phyloP scores from a whole-genome alignment of 2,113 vertebrate genomes.

The Mystacornis crossleyi region DNA sequence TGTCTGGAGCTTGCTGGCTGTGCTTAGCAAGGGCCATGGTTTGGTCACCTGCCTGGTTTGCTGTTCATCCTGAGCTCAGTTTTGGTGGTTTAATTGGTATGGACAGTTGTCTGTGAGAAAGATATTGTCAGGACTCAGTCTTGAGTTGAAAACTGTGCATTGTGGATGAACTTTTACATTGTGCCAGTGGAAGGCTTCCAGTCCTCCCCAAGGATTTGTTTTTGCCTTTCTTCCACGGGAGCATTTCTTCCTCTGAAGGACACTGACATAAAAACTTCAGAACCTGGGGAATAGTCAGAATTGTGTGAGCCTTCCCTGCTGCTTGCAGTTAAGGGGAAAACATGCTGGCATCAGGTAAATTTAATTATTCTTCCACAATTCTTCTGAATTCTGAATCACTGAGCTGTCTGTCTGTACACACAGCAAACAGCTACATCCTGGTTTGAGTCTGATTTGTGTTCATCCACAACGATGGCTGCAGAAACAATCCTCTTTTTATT shows the following conservation, averaged over 20 bases:
- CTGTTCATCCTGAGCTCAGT: neutral
- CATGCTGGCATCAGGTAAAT: neutral
- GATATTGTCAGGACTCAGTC: neutral
- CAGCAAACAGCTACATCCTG: neutral
- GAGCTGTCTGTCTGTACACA: neutral
- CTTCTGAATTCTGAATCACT: neutral
- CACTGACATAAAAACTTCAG: neutral
- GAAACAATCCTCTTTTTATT: neutral
- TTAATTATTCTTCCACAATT: neutral
- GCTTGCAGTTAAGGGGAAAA: neutral
- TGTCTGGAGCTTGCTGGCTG: neutral
- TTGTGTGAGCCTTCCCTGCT: neutral
- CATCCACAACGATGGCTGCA: neutral
- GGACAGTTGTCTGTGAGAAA: neutral
- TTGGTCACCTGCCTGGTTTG: neutral
- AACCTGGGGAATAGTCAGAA: neutral
- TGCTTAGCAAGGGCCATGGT: neutral
- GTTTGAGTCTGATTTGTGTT: neutral
- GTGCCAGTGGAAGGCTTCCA: neutral
- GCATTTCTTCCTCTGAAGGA: neutral
- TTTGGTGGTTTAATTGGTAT: neutral
- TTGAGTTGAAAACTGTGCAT: neutral
- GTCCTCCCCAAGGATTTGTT: neutral
- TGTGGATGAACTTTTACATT: neutral
- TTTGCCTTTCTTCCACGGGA: neutral